Conservation (phyloP, 1,140 invertebrate genomes). For the Mylabris phalerata region DNA sequence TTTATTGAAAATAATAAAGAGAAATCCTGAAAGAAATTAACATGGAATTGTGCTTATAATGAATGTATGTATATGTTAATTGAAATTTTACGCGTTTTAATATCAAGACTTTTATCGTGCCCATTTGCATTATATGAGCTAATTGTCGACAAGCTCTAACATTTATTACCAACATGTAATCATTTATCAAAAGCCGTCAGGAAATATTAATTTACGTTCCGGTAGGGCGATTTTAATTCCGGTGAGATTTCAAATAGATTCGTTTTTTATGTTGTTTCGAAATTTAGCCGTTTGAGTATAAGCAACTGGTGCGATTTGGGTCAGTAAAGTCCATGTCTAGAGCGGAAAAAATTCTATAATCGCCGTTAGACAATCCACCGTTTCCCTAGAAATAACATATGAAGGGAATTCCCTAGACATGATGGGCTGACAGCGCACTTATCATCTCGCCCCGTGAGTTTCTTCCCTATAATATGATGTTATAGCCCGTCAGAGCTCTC, state of each 20-base stretch:
- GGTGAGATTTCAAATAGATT: too few relatives aligned
- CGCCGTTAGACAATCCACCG: too few relatives aligned
- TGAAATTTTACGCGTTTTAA: constrained; percentile 7
- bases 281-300: too few relatives aligned
- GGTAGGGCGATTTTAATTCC: too few relatives aligned
- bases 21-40: background rate
- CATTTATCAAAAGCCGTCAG: constrained; percentile 19
- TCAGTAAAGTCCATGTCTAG: too few relatives aligned
- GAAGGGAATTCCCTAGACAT: constrained; percentile 31
- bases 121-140: constrained; percentile 19
- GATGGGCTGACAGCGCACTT: constrained; percentile 32
- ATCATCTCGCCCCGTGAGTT: constrained; percentile 34
- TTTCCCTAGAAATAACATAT: constrained; percentile 15
- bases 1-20: background rate
- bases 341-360: too few relatives aligned
- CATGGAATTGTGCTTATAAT: constrained; percentile 11
- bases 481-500: constrained; percentile 38
- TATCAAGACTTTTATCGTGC: constrained; percentile 8
- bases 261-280: too few relatives aligned
- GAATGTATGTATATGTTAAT: constrained; percentile 4
- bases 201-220: constrained; percentile 16
- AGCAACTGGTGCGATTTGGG: too few relatives aligned
- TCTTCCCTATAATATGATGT: constrained; percentile 37
- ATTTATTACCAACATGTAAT: constrained; percentile 6
- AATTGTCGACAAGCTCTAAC: constrained; percentile 10